Evolutionary conservation across 1,140 invertebrate genomes (phyloP).

Genomic region (Helicoverpa armigera): DNA sequence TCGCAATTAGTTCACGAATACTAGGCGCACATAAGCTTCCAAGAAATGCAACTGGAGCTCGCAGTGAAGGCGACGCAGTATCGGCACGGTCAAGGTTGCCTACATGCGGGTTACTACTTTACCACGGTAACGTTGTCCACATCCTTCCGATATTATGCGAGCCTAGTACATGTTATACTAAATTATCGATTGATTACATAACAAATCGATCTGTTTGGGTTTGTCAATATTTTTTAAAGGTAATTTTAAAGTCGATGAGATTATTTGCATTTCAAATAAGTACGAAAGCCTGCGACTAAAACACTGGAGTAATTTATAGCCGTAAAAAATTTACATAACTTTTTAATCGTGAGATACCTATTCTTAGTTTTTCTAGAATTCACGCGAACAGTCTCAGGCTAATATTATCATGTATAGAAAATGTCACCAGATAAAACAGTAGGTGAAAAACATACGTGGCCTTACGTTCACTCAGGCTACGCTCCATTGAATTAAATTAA

Average conservation of each 20-base stretch:
- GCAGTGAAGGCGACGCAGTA: constrained; percentile 50
- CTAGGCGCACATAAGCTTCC: constrained; percentile 49
- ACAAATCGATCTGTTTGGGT: not conserved
- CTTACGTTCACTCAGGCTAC: constrained; percentile 41
- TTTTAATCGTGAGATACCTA: too few species aligned
- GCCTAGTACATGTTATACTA: constrained; percentile 7
- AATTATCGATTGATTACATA: not conserved
- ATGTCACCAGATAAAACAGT: constrained; percentile 29
- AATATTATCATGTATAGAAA: not conserved
- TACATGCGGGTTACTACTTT: constrained; percentile 40
- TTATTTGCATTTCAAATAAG: not conserved
- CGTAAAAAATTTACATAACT: not conserved
- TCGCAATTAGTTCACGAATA: constrained; percentile 47
- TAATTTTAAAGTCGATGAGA: too few species aligned
- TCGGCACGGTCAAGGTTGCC: constrained; percentile 55
- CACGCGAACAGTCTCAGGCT: not conserved
- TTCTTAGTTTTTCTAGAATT: constrained; percentile 7
- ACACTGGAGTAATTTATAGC: too few species aligned
- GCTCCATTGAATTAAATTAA: not conserved
- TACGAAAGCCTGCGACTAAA: not conserved
- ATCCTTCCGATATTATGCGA: constrained; percentile 47
- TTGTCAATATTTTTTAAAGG: too few species aligned
- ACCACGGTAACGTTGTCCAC: constrained; percentile 4
- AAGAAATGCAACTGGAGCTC: constrained; percentile 43
- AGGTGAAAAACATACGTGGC: constrained; percentile 41